phyloP scores from a whole-genome alignment of 2,888 invertebrate species.

The Xylophagus ater region DNA sequence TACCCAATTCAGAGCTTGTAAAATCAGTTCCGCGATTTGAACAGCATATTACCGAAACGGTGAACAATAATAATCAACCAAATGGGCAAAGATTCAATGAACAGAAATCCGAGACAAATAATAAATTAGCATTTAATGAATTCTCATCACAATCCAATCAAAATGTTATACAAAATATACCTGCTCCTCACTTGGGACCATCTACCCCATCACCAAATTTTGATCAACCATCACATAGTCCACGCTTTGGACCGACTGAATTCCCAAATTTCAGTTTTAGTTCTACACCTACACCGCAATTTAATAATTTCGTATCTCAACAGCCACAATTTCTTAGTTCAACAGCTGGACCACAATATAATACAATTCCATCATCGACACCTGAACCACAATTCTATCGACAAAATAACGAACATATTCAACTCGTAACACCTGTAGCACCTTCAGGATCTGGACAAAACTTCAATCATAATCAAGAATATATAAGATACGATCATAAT shows the following conservation, averaged over 20 bases:
- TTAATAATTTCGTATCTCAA: conserved; percentile 26
- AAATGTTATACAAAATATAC: conserved; percentile 35
- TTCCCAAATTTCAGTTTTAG: conserved; percentile 14
- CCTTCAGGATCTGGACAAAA: conserved; percentile 23
- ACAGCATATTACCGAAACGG: conserved; percentile 58
- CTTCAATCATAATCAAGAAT: conserved; percentile 4
- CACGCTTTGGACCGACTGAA: conserved; percentile 18
- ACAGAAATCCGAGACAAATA: conserved; percentile 13
- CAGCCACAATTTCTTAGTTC: conserved; percentile 15
- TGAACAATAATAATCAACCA: conserved; percentile 12
- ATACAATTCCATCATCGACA: conserved; percentile 21
- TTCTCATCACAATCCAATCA: conserved; percentile 19
- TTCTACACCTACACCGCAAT: conserved; percentile 19
- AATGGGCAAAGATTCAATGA: conserved; percentile 8
- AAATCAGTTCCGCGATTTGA: conserved; percentile 69
- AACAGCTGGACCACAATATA: conserved; percentile 23
- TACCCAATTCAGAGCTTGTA: conserved; percentile 59
- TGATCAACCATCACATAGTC: conserved; percentile 10
- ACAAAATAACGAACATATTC: conserved; percentile 33
- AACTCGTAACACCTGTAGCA: conserved; percentile 36
- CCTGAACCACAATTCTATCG: conserved; percentile 31
- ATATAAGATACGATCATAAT: conserved; percentile 2
- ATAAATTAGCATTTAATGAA: conserved; percentile 10
- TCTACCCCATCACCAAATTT: conserved; percentile 14
- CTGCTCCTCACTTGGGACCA: conserved; percentile 34